Evolutionary conservation across 2,797 vertebrate genomes (phyloP).

Genomic region (Fistularia commersonii): DNA sequence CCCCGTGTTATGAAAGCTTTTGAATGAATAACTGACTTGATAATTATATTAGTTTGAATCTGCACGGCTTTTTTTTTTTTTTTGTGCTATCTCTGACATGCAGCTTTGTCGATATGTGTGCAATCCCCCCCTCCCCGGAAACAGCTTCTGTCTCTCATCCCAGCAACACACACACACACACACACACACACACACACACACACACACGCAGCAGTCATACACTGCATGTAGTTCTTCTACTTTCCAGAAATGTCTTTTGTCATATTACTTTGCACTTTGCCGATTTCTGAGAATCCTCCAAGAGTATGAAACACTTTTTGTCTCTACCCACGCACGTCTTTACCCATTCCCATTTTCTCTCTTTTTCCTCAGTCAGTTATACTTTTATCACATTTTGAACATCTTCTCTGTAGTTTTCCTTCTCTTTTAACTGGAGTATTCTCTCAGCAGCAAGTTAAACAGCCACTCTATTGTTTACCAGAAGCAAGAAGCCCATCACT

Average conservation of each 20-base stretch:
- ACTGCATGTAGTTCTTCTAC: too few relatives aligned
- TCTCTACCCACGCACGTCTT: neutral
- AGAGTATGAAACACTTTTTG: too few relatives aligned
- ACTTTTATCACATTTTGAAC: too few relatives aligned
- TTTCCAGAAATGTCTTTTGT: neutral
- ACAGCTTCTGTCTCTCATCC: constrained; percentile 35
- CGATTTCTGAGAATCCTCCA: too few relatives aligned
- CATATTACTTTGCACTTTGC: neutral
- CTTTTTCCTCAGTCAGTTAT: neutral
- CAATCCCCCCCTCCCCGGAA: constrained; percentile 24
- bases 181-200: constrained; percentile 4
- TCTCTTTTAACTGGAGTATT: too few relatives aligned
- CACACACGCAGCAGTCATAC: too few relatives aligned
- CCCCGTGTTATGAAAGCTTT: constrained; percentile 34
- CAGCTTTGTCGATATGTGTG: constrained; percentile 51
- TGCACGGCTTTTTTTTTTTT: constrained; percentile 57
- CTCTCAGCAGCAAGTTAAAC: too few relatives aligned
- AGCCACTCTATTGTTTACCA: too few relatives aligned
- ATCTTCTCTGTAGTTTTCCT: too few relatives aligned
- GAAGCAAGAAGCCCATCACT: too few relatives aligned
- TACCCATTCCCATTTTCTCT: neutral
- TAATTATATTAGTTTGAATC: constrained; percentile 74
- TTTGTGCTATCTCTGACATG: constrained; percentile 68
- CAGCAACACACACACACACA: neutral
- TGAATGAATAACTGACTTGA: constrained; percentile 67